Evolutionary conservation across 2,888 invertebrate species (phyloP), one percentile per base, ranked within the genome.

Genomic region (Cheilosia urbana): DNA sequence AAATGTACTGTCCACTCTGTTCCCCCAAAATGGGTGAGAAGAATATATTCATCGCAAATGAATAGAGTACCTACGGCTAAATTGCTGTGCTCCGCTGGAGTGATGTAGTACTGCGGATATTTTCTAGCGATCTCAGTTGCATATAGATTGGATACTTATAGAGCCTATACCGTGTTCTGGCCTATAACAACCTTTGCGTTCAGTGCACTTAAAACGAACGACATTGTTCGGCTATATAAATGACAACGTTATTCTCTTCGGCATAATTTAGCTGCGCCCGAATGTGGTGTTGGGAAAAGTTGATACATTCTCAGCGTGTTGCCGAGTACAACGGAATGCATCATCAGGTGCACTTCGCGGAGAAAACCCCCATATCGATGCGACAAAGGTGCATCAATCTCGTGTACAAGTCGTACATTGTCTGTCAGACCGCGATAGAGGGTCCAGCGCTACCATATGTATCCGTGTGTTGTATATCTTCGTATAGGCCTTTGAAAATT

Each of bases 311-410:
- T 77, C 71, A 71, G 82, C 58, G 34, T 82, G 60, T 77, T 82
- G 60, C 60, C 66, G 63, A 47, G 69, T 69, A 72, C 71, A 76
- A 58, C 30, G 60, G 58, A 76, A 76, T 76, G 65, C 81, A 76
- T 71, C 83, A 71, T 75, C 80, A 71, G 69, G 75, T 71, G 68
- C 47, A 75, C 45, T 66, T 62, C 76, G 76, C 76, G 66, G 15
- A 49, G 42, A 49, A n/a, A 62, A 58, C 45, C 24, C 62, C 30
- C 21, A 71, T 71, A 75, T 40, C 47, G 69, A 66, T 80, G 63
- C 84, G 69, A 80, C 79, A 80, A 75, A 84, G 80, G 69, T 75
- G 65, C 84, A 76, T 84, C 84, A 79, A 84, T 84, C 80, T 80
- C 75, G 40, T 37, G 37, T 51, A 78, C 83, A 73, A 78, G 73